Evolutionary conservation across 2,888 invertebrate genomes (phyloP).

Genomic region (Enchytraeus crypticus): DNA sequence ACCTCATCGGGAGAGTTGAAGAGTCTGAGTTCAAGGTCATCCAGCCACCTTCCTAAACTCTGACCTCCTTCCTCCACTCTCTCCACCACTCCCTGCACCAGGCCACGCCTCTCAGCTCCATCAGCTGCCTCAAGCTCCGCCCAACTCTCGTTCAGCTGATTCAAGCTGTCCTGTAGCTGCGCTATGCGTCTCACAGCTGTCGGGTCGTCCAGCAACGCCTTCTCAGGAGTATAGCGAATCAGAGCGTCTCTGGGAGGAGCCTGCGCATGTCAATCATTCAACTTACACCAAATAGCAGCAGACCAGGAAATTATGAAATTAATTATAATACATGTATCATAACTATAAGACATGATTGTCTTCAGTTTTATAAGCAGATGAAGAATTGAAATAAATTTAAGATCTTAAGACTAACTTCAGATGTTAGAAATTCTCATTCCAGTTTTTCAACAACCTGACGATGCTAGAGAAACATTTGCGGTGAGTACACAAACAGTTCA

Average conservation of each 20-base stretch:
- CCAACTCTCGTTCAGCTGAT: conserved; percentile 20
- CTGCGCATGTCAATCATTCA: too few relatives aligned
- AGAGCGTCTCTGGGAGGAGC: background rate
- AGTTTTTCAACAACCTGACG: too few relatives aligned
- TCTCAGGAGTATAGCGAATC: background rate
- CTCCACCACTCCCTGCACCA: conserved; percentile 33
- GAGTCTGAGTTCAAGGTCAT: conserved; percentile 37
- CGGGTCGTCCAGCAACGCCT: background rate
- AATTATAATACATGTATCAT: too few relatives aligned
- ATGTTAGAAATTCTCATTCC: too few relatives aligned
- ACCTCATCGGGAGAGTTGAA: conserved; percentile 28
- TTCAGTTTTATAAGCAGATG: too few relatives aligned
- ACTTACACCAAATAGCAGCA: too few relatives aligned
- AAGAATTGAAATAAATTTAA: too few relatives aligned
- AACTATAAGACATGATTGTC: too few relatives aligned
- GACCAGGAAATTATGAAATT: too few relatives aligned
- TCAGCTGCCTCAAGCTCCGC: conserved; percentile 17
- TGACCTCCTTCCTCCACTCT: conserved; percentile 39
- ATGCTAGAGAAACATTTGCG: too few relatives aligned
- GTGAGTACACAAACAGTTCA: too few relatives aligned
- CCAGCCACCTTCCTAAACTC: conserved; percentile 39
- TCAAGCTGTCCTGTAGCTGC: conserved; percentile 1
- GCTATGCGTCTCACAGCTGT: background rate
- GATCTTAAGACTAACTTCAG: too few relatives aligned
- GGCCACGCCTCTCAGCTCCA: conserved; percentile 10